These are phyloP conservation scores for Agonopterix heracliana DNA, from an alignment of 2,888 invertebrate genomes.

Conservation along the genomic window DNA sequence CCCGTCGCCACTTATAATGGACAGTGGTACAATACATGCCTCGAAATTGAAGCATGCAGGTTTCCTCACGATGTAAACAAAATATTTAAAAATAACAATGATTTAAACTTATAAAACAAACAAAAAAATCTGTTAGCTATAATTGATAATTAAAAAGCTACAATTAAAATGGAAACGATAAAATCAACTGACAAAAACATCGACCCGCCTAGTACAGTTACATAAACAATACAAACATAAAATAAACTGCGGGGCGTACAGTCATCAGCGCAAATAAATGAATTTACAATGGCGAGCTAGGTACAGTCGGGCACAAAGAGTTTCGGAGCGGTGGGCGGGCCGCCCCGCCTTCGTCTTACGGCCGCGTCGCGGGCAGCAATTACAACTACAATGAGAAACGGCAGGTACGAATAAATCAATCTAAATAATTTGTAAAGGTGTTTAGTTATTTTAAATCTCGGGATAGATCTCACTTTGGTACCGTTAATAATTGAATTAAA, in stretches of 20 bases:
- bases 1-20: too few species aligned
- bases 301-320: slow-evolving; percentile 54
- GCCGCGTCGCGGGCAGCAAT: slow-evolving; percentile 32
- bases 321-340: slow-evolving; percentile 54
- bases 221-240: slow-evolving; percentile 62
- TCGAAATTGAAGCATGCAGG: too few species aligned
- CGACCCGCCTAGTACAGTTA: slow-evolving; percentile 30
- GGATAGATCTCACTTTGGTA: neutral
- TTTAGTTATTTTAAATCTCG: neutral
- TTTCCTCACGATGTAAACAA: too few species aligned
- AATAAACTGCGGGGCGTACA: slow-evolving; percentile 54
- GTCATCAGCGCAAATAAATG: slow-evolving; percentile 43
- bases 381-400: slow-evolving; percentile 49
- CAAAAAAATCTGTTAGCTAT: too few species aligned
- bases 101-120: too few species aligned
- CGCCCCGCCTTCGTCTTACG: slow-evolving; percentile 54
- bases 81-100: too few species aligned
- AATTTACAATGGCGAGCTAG: slow-evolving; percentile 20
- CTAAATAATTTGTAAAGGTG: slow-evolving; percentile 37
- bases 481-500: too few species aligned
- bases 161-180: too few species aligned
- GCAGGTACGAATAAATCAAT: slow-evolving; percentile 56
- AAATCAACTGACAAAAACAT: slow-evolving; percentile 1
- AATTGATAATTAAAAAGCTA: too few species aligned
- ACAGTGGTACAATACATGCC: too few species aligned